Evolutionary conservation across 2,888 invertebrate species (phyloP).

Genomic region (Volucella zonaria): DNA sequence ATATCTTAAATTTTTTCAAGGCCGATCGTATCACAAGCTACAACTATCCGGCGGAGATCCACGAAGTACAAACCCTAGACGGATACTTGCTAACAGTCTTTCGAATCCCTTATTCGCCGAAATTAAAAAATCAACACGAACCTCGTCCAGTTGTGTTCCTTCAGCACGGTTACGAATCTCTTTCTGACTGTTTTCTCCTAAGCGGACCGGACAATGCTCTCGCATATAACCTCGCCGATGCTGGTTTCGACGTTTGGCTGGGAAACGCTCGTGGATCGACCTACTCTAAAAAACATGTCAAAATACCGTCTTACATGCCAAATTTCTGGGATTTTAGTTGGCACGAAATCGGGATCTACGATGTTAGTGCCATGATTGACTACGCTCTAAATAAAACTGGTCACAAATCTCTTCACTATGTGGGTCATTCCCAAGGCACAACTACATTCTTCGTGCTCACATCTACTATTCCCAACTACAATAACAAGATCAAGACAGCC

Average conservation of each 20-base stretch:
- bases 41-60: constrained; percentile 75
- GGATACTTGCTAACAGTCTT: constrained; percentile 75
- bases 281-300: constrained; percentile 84
- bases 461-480: constrained; percentile 87
- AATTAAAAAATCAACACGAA: constrained; percentile 57
- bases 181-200: constrained; percentile 89
- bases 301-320: constrained; percentile 83
- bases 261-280: constrained; percentile 90
- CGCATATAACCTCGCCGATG: constrained; percentile 84
- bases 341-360: constrained; percentile 88
- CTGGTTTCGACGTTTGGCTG: constrained; percentile 91
- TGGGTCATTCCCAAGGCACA: constrained; percentile 87
- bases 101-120: constrained; percentile 75
- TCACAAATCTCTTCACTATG: constrained; percentile 86
- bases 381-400: constrained; percentile 85
- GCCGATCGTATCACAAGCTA: constrained; percentile 78
- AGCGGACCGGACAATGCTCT: constrained; percentile 86
- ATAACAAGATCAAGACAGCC: constrained; percentile 86
- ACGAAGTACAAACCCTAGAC: constrained; percentile 73
- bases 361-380: constrained; percentile 92
- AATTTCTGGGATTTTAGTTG: constrained; percentile 87
- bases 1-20: constrained; percentile 68
- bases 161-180: constrained; percentile 88
- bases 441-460: constrained; percentile 89
- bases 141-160: constrained; percentile 84